Evolutionary conservation across 2,888 invertebrate genomes (phyloP), one percentile per base, ranked within the genome.

Genomic region (Catocala nupta): DNA sequence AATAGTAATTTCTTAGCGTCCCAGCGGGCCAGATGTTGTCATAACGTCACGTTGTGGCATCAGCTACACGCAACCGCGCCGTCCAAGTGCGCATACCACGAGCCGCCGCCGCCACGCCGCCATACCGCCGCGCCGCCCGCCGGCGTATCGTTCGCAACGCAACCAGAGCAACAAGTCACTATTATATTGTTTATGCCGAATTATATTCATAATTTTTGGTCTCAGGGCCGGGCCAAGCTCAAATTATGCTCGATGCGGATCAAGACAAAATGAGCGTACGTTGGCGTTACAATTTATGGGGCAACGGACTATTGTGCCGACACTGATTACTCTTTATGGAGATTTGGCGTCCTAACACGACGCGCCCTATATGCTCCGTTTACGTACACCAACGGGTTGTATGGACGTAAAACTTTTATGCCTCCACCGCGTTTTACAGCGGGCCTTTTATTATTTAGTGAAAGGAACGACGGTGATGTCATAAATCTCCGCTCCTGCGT

Each of bases 381-480:
- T 88, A 88, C 90, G 84, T 86, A 89, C 78, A 78, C 89, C 89
- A 91, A 90, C 92, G 93, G 93, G 92, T 92, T 92, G 93, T 89
- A 90, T 91, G 90, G 88, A 89, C 91, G 91, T 94, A 92, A 93
- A 93, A 93, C 87, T 93, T 94, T 93, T 94, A 94, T 90, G 90
- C 91, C 85, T 84, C 88, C 79, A 85, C 89, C 89, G 90, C 92
- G 92, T 93, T 94, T 93, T 93, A 93, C 92, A 93, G 92, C 92
- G 87, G 88, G 86, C 88, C 92, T 92, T 93, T 93, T 92, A 93
- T 94, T 94, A 94, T 94, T 93, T 94, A 94, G 93, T 94, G 93
- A 93, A 94, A 93, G 92, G 92, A 92, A 89, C 90, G 89, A 90
- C 92, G 91, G 91, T 92, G 92, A 93, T 90, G 93, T 93, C 92